Evolutionary conservation across 1,140 invertebrate genomes (phyloP).

Genomic region (Coboldia fuscipes): DNA sequence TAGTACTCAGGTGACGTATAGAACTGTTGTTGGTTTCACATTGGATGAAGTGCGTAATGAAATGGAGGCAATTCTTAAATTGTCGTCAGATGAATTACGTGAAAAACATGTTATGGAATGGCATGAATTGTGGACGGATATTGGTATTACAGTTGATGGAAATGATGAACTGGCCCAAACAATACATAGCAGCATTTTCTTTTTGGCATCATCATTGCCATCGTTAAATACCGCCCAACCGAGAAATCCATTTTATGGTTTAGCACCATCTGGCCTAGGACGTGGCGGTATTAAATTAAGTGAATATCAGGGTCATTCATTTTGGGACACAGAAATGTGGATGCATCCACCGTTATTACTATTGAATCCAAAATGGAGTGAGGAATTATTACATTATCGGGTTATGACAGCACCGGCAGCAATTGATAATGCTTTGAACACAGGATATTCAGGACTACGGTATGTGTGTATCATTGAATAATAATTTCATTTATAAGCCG

Average conservation of each 20-base stretch:
- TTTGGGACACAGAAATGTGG: slow-evolving; percentile 22
- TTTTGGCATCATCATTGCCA: neutral
- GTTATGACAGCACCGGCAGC: slow-evolving; percentile 9
- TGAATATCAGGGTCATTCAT: slow-evolving; percentile 17
- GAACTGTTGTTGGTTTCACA: no score
- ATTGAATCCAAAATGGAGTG: slow-evolving; percentile 10
- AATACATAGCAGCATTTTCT: neutral
- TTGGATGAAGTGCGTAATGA: no score
- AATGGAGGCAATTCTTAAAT: no score
- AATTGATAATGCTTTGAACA: slow-evolving; percentile 11
- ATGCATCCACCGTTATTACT: slow-evolving; percentile 15
- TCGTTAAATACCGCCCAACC: neutral
- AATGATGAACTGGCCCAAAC: neutral
- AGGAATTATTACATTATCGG: slow-evolving; percentile 13
- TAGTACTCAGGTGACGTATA: no score
- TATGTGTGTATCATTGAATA: slow-evolving; percentile 3
- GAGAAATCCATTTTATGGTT: slow-evolving; percentile 23
- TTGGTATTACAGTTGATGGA: neutral
- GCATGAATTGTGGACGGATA: neutral
- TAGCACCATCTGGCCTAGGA: slow-evolving; percentile 30
- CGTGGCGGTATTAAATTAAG: slow-evolving; percentile 20
- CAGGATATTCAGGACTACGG: slow-evolving; percentile 13
- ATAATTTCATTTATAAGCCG: no score
- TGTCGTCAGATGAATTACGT: no score
- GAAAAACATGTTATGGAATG: neutral